These are phyloP conservation scores for Elaphurus davidianus DNA, from an alignment of 2,113 vertebrate species.

Conservation along the genomic window DNA sequence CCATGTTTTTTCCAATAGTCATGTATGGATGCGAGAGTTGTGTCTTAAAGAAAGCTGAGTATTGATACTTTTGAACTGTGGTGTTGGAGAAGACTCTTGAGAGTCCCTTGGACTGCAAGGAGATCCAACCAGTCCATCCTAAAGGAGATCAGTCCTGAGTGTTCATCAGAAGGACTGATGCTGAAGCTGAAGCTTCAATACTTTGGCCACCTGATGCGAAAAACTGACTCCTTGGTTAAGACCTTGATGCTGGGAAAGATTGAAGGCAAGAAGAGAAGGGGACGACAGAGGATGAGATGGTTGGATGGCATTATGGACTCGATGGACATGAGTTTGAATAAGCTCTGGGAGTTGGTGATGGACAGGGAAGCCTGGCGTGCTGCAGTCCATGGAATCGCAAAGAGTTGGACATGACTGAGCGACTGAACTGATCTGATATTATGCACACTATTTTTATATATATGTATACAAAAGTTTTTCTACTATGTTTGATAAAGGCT, in stretches of 20 bases:
- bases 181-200: neutral
- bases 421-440: neutral
- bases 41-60: neutral
- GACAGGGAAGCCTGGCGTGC: neutral
- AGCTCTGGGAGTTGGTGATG: neutral
- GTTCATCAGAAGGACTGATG: neutral
- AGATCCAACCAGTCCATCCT: neutral
- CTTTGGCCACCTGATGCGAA: neutral
- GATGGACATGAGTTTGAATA: neutral
- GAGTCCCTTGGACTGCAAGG: neutral
- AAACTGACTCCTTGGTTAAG: neutral
- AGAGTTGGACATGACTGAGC: neutral
- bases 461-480: neutral
- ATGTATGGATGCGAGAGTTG: neutral
- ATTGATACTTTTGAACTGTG: neutral
- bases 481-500: neutral
- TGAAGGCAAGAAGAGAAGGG: neutral
- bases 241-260: neutral
- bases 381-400: neutral
- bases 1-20: neutral
- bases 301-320: neutral
- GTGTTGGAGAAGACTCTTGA: neutral
- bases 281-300: neutral
- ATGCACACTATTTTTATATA: neutral
- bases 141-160: neutral